phyloP scores from a whole-genome alignment of 2,888 invertebrate species.

The Macrosoma leucophasiata region DNA sequence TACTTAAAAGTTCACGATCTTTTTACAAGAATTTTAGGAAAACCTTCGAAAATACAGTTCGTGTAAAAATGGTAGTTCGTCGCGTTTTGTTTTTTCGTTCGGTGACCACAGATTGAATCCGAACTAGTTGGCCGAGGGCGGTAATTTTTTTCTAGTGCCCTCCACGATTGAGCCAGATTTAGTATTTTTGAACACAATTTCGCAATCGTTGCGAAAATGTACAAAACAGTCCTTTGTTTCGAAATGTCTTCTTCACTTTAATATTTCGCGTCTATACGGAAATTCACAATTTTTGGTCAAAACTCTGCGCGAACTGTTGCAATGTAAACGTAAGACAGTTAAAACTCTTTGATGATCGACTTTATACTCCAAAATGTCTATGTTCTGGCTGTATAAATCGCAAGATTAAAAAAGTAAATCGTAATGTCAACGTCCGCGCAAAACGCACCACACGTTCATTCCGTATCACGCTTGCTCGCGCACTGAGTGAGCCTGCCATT shows the following conservation, averaged over 20 bases:
- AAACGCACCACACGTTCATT: slow-evolving; percentile 76
- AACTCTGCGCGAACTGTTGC: slow-evolving; percentile 68
- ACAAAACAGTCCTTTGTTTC: slow-evolving; percentile 75
- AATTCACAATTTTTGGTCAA: slow-evolving; percentile 66
- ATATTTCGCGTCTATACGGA: slow-evolving; percentile 73
- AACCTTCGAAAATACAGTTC: slow-evolving; percentile 49
- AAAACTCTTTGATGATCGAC: slow-evolving; percentile 58
- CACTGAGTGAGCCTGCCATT: slow-evolving; percentile 57
- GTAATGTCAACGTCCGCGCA: slow-evolving; percentile 73
- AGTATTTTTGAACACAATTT: slow-evolving; percentile 72
- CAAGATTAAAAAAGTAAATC: slow-evolving; percentile 61
- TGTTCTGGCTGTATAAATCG: slow-evolving; percentile 69
- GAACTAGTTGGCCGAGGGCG: slow-evolving; percentile 67
- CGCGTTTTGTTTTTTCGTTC: slow-evolving; percentile 67
- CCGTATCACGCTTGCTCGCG: slow-evolving; percentile 76
- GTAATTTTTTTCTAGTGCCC: slow-evolving; percentile 46
- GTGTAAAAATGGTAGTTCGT: slow-evolving; percentile 52
- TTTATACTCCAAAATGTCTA: slow-evolving; percentile 65
- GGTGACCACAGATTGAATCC: slow-evolving; percentile 64
- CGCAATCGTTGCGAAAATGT: slow-evolving; percentile 72
- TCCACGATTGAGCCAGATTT: slow-evolving; percentile 51
- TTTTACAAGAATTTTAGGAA: slow-evolving; percentile 60
- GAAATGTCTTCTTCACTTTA: slow-evolving; percentile 61
- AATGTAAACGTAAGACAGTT: slow-evolving; percentile 51
- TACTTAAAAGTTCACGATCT: slow-evolving; percentile 51